Evolutionary conservation across 2,797 vertebrate species (phyloP).

Genomic region (Crocidura indochinensis): DNA sequence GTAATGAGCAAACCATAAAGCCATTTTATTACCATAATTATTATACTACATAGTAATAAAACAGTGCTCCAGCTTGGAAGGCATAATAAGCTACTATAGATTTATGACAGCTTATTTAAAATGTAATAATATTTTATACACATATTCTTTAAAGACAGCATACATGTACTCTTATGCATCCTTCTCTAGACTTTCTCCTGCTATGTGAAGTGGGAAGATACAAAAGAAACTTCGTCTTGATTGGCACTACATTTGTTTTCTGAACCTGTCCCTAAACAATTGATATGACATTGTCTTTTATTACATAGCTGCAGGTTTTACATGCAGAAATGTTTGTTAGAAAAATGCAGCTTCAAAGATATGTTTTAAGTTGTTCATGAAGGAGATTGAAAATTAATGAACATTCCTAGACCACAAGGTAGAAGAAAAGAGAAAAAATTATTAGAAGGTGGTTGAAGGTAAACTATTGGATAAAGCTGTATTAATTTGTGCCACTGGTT

Average conservation of each 20-base stretch:
- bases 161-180: slow-evolving; percentile 72
- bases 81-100: slow-evolving; percentile 73
- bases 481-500: not conserved
- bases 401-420: slow-evolving; percentile 20
- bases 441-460: not conserved
- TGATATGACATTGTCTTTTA: not conserved
- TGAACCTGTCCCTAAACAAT: not conserved
- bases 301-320: not conserved
- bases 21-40: slow-evolving; percentile 87
- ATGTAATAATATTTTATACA: slow-evolving; percentile 82
- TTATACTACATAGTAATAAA: slow-evolving; percentile 88
- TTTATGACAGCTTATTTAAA: slow-evolving; percentile 82
- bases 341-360: slow-evolving; percentile 54
- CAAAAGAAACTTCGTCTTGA: slow-evolving; percentile 40
- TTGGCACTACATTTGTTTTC: slow-evolving; percentile 13
- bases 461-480: not conserved
- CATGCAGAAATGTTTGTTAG: not conserved
- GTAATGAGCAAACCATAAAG: slow-evolving; percentile 91
- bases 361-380: slow-evolving; percentile 45
- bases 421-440: not conserved
- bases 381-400: slow-evolving; percentile 40
- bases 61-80: slow-evolving; percentile 92
- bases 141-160: slow-evolving; percentile 92
- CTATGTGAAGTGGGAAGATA: not conserved
- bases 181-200: slow-evolving; percentile 63